Evolutionary conservation across 2,888 invertebrate species (phyloP), one percentile per base, ranked within the genome.

Genomic region (Entomobrya multifasciata): DNA sequence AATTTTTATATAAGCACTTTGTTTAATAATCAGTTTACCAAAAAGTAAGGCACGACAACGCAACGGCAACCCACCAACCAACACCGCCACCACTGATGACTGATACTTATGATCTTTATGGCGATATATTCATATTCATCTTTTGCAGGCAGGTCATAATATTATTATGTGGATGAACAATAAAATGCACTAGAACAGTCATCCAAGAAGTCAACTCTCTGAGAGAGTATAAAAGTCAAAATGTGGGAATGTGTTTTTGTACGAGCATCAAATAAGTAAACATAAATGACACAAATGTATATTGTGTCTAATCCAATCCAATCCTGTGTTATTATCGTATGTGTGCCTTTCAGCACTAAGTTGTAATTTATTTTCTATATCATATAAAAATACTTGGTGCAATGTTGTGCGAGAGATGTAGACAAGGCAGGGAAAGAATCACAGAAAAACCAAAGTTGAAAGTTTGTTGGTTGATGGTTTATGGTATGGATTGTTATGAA

Each of bases 21-120:
- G n/a, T n/a, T n/a, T n/a, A n/a, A 55, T 30, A 20, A 25, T 76
- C 76, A 55, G 55, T 52, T n/a, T n/a, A 67, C 41, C 30, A 67
- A 67, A 70, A 36, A 22, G 20, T 80, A 80, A 80, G 80, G 80
- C 80, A 80, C 80, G 30, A 57, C n/a, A n/a, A n/a, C n/a, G n/a
- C n/a, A n/a, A n/a, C n/a, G n/a, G n/a, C n/a, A 22, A 70, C 41
- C 52, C 49, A 22, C 17, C n/a, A n/a, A 30, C 47, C 55, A 78
- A 44, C 78, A 62, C 27, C 62, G 27, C 78, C 60, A 60, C 77
- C 30, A 47, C 78, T 78, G n/a, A n/a, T n/a, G n/a, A n/a, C n/a
- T n/a, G n/a, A n/a, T n/a, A n/a, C n/a, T n/a, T n/a, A n/a, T n/a
- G 44, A 41, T 67, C 20, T 55, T 55, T 3, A 47, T 49, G 60